Evolutionary conservation across 2,113 vertebrate genomes (phyloP).

Genomic region (Aspiorhynchus laticeps): DNA sequence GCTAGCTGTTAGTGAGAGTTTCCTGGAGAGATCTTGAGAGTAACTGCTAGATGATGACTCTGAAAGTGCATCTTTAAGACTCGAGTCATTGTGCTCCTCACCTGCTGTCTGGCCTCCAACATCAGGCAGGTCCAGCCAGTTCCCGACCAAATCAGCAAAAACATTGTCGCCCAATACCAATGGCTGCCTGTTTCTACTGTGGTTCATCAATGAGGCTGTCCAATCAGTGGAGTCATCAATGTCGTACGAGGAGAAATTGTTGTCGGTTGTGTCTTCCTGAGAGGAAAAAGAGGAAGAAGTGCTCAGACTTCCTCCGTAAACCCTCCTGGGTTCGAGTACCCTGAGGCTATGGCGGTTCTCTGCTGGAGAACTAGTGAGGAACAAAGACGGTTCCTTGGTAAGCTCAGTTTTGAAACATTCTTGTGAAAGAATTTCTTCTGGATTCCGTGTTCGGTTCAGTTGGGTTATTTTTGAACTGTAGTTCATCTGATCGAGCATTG

Average conservation of each 20-base stretch:
- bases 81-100: not conserved
- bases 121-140: constrained; percentile 96
- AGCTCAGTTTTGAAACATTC: constrained; percentile 19
- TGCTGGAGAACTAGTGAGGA: constrained; percentile 46
- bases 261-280: constrained; percentile 63
- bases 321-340: not conserved
- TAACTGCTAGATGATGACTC: constrained; percentile 55
- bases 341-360: constrained; percentile 19
- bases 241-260: constrained; percentile 86
- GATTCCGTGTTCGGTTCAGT: not conserved
- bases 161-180: constrained; percentile 94
- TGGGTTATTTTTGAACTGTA: constrained; percentile 20
- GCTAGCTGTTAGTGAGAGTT: constrained; percentile 81
- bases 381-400: constrained; percentile 30
- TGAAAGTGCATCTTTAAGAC: constrained; percentile 58
- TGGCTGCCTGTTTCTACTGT: constrained; percentile 91
- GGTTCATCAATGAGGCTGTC: constrained; percentile 88
- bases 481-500: not conserved
- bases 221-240: constrained; percentile 82
- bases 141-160: constrained; percentile 93
- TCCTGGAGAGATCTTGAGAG: constrained; percentile 79
- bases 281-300: constrained; percentile 43
- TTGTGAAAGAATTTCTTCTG: constrained; percentile 26
- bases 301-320: constrained; percentile 44
- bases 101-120: constrained; percentile 21